phyloP scores from a whole-genome alignment of 92 coral and sea anemone species.

The Paragorgia papillata region DNA sequence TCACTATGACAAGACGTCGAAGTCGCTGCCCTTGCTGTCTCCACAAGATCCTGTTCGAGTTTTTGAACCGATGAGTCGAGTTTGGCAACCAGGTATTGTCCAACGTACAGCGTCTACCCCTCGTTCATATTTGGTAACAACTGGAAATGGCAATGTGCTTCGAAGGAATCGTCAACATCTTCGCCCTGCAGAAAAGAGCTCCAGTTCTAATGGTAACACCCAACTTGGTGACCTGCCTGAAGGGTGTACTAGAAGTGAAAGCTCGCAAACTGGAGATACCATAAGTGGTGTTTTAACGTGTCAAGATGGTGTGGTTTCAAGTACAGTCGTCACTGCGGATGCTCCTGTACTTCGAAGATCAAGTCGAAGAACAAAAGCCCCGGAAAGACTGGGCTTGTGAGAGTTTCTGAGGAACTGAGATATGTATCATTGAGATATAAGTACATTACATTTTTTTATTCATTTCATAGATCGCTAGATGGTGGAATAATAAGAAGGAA shows the following conservation, averaged over 20 bases:
- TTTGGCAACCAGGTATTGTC: conserved; percentile 50
- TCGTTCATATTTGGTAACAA: too few species aligned
- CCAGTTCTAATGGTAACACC: background rate
- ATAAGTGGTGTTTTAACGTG: background rate
- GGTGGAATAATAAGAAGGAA: too few species aligned
- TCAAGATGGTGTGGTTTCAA: background rate
- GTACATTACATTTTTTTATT: too few species aligned
- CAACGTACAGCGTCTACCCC: background rate
- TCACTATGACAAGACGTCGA: conserved; percentile 47
- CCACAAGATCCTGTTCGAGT: conserved; percentile 51
- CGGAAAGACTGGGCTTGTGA: conserved; percentile 47
- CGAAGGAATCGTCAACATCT: too few species aligned
- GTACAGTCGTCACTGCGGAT: background rate
- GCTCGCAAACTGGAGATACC: too few species aligned
- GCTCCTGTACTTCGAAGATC: conserved; percentile 40
- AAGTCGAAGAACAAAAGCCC: conserved; percentile 32
- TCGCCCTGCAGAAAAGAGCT: too few species aligned
- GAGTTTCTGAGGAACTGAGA: too few species aligned
- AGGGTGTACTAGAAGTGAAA: too few species aligned
- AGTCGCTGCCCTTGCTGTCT: conserved; percentile 17
- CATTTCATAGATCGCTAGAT: too few species aligned
- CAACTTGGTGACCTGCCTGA: too few species aligned
- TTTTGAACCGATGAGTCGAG: conserved; percentile 19
- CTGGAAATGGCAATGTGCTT: too few species aligned
- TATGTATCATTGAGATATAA: too few species aligned